Evolutionary conservation across 2,797 vertebrate species (phyloP).

Genomic region (Cephalopachus bancanus): DNA sequence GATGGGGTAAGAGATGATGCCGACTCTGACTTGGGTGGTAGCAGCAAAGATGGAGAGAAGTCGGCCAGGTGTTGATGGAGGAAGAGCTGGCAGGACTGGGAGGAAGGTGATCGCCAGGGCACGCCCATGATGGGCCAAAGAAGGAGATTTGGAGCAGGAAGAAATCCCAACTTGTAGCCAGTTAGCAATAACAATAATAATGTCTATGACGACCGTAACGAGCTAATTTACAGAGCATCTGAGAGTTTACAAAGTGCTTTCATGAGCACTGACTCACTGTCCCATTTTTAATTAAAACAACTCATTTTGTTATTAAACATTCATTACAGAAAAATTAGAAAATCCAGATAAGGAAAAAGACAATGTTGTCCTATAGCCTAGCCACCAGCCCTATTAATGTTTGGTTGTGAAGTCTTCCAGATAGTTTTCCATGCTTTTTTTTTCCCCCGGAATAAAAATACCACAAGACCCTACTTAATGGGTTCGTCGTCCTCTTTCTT

Average conservation of each 20-base stretch:
- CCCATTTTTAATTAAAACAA: slow-evolving; percentile 57
- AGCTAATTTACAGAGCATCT: background rate
- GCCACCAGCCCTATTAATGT: background rate
- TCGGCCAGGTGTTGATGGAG: accelerated
- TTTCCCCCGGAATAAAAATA: background rate
- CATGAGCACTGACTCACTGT: background rate
- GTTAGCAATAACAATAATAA: background rate
- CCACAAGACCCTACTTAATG: background rate
- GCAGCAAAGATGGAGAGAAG: background rate
- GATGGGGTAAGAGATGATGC: accelerated
- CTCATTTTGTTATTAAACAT: slow-evolving; percentile 53
- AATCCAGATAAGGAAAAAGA: slow-evolving; percentile 46
- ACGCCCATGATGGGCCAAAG: too few relatives aligned
- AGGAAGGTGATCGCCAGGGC: accelerated
- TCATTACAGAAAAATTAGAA: slow-evolving; percentile 49
- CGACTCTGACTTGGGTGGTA: background rate
- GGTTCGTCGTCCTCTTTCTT: background rate
- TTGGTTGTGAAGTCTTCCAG: background rate
- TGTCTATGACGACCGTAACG: background rate
- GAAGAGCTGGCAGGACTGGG: background rate
- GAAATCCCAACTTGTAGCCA: background rate
- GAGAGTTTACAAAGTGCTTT: slow-evolving; percentile 23
- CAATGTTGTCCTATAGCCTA: background rate
- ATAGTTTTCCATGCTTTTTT: background rate
- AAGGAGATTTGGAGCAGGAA: background rate